Base-by-base conservation (phyloP, 2,113 vertebrate species). In the Lagopus muta region DNA sequence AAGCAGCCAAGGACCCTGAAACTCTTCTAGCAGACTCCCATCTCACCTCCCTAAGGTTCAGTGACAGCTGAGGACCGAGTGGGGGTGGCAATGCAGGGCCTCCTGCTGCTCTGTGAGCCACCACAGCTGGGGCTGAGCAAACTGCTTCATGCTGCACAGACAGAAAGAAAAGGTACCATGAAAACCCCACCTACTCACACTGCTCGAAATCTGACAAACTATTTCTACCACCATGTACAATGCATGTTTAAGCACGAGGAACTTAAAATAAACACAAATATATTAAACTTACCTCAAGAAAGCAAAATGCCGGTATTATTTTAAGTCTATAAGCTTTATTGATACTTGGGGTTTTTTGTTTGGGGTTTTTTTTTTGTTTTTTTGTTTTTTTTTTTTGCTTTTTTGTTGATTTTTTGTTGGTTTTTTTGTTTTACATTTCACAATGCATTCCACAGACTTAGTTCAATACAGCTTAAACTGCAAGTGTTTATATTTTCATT, bases 381-480 rank as follows among this genome's bases (percentile, higher is more conserved):
- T 24, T 13, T 12, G 8, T 40, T 43, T 36, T 17, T 27, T 16
- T 30, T 32, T 32, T 16, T 42, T 27, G 97, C 42, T 28, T 25
- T 34, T 54, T 65, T 74, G 42, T 16, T 43, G 42, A 17, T 43
- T 43, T 42, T 83, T 97, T 81, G 12, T 60, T 58, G 18, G 16
- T 7, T 45, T 47, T 55, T 43, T 64, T 32, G 96, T 98, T 98
- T 98, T 98, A 99, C 98, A 99, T 98, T 97, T 99, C 98, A 99
- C 99, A 99, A 99, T 98, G 99, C 99, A 99, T 99, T 99, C 98
- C 99, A 99, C 98, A 99, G 98, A 99, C 98, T 96, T 98, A 98
- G 97, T 98, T 98, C 98, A 98, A 95, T 84, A 98, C 98, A 98
- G 97, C 98, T 98, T 98, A 98, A 98, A 98, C 98, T 98, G 98